Conservation (phyloP, 2,797 vertebrate genomes). For the Crenichthys baileyi region DNA sequence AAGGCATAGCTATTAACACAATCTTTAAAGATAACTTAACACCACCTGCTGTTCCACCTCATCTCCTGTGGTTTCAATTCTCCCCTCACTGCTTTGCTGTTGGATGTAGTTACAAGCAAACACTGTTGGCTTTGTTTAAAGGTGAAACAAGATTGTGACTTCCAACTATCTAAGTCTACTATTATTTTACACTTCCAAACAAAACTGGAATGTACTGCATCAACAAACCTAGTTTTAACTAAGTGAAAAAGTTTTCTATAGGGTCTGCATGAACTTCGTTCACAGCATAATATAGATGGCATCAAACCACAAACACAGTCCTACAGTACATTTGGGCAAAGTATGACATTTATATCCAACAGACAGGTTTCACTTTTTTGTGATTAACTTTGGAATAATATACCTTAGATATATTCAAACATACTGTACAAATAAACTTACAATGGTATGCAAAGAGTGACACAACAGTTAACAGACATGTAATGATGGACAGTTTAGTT, state of each 20-base stretch:
- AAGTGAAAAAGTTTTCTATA: slow-evolving; percentile 42
- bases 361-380: slow-evolving; percentile 77
- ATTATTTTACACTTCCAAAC: slow-evolving; percentile 16
- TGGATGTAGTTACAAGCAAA: slow-evolving; percentile 5
- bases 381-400: slow-evolving; percentile 79
- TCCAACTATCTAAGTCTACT: slow-evolving; percentile 19
- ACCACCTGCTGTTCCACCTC: not conserved
- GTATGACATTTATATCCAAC: slow-evolving; percentile 64
- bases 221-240: slow-evolving; percentile 44
- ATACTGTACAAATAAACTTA: slow-evolving; percentile 79
- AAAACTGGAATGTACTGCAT: slow-evolving; percentile 56
- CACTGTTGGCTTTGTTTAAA: slow-evolving; percentile 13
- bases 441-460: slow-evolving; percentile 64
- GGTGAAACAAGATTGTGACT: not conserved
- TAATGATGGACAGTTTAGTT: slow-evolving; percentile 58
- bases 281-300: slow-evolving; percentile 42
- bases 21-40: slow-evolving; percentile 21
- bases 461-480: slow-evolving; percentile 62
- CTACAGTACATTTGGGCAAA: slow-evolving; percentile 71
- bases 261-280: slow-evolving; percentile 30
- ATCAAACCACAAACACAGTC: slow-evolving; percentile 36
- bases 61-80: slow-evolving; percentile 3
- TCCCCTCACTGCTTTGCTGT: slow-evolving; percentile 4
- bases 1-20: slow-evolving; percentile 34
- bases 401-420: slow-evolving; percentile 71